Evolutionary conservation across 2,888 invertebrate species (phyloP).

Genomic region (Muschampia plurimacula): DNA sequence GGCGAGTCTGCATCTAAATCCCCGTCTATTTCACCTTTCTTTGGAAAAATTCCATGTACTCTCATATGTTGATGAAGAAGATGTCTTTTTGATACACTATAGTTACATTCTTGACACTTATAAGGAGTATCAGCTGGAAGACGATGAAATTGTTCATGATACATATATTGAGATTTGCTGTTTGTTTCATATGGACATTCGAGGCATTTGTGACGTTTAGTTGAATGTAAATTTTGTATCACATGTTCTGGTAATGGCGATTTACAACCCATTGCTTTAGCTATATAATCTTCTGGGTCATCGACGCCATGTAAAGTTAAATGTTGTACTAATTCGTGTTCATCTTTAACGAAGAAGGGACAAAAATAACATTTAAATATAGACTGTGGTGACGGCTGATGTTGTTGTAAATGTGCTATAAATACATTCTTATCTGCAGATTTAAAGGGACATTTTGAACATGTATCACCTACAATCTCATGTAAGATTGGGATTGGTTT

Average conservation of each 20-base stretch:
- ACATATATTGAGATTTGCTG: constrained; percentile 93
- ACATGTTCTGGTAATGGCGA: constrained; percentile 60
- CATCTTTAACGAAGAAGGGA: constrained; percentile 90
- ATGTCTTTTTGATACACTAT: constrained; percentile 92
- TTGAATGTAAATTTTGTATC: constrained; percentile 55
- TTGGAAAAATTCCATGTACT: constrained; percentile 87
- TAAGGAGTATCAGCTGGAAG: constrained; percentile 89
- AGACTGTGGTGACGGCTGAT: constrained; percentile 88
- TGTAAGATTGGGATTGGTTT: constrained; percentile 65
- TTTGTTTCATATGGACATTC: constrained; percentile 94
- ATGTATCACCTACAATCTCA: constrained; percentile 73
- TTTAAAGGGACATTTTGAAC: constrained; percentile 91
- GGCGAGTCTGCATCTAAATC: constrained; percentile 67
- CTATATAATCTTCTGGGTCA: constrained; percentile 84
- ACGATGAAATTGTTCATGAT: constrained; percentile 94
- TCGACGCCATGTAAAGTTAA: constrained; percentile 87
- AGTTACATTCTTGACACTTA: constrained; percentile 93
- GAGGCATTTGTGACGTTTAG: constrained; percentile 91
- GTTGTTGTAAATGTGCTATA: constrained; percentile 88
- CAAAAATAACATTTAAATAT: constrained; percentile 93
- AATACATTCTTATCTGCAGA: constrained; percentile 86
- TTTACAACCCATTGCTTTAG: constrained; percentile 74
- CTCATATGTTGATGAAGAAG: constrained; percentile 93
- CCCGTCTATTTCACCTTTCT: constrained; percentile 75
- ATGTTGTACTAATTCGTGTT: constrained; percentile 89